Percentiles rank a stretch among this genome's conserved stretches.
Conservation (phyloP, 92 coral and sea anemone genomes). For the Palythoa grandis region DNA sequence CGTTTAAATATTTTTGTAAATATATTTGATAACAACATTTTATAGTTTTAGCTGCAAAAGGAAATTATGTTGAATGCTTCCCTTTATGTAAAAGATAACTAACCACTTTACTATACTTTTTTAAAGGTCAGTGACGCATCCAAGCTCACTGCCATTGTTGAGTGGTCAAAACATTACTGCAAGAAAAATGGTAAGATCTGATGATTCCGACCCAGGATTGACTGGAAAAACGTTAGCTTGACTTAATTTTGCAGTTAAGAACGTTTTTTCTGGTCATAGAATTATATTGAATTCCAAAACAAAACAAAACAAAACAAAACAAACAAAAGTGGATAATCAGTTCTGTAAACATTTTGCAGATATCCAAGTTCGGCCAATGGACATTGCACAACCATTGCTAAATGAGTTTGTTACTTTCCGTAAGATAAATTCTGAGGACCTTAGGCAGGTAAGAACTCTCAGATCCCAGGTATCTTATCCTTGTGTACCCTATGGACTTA, state of each 20-base stretch:
- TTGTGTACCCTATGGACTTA: not conserved
- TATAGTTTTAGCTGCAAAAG: too few relatives aligned
- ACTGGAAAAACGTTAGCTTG: not conserved
- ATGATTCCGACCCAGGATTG: too few relatives aligned
- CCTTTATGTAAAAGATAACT: too few relatives aligned
- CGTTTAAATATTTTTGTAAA: too few relatives aligned
- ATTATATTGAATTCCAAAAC: too few relatives aligned
- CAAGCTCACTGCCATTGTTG: constrained; percentile 30
- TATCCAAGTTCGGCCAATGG: not conserved
- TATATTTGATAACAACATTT: too few relatives aligned
- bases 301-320: too few relatives aligned
- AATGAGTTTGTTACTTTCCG: constrained; percentile 19
- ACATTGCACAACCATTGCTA: constrained; percentile 25
- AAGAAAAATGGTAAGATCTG: constrained; percentile 32
- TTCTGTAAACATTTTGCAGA: not conserved
- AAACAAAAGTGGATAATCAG: too few relatives aligned
- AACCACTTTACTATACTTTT: not conserved
- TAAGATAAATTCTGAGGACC: constrained; percentile 1
- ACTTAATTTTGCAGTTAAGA: not conserved
- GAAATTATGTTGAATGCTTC: too few relatives aligned
- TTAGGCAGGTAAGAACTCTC: not conserved
- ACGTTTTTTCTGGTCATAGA: too few relatives aligned
- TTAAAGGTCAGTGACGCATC: constrained; percentile 21
- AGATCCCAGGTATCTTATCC: not conserved
- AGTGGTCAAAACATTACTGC: constrained; percentile 31